phyloP scores from a whole-genome alignment of 2,888 invertebrate genomes.

The Cotesia congregata region DNA sequence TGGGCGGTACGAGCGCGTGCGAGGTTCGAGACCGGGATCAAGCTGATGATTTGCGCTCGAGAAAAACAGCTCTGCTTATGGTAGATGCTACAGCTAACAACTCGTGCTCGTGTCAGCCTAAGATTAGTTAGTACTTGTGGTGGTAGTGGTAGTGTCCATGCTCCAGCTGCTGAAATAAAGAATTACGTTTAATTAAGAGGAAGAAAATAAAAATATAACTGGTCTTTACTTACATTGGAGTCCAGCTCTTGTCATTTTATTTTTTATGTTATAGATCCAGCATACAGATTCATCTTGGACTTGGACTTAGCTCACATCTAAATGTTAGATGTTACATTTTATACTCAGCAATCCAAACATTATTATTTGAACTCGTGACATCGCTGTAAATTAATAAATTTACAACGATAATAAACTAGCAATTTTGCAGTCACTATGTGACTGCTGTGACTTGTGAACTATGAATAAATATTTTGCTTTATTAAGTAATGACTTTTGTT shows the following conservation, averaged over 20 bases:
- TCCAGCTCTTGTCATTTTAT: conserved; percentile 27
- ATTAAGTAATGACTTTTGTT: too few species aligned
- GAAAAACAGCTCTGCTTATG: background rate
- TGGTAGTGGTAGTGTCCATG: conserved; percentile 41
- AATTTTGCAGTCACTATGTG: too few species aligned
- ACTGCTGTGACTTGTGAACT: too few species aligned
- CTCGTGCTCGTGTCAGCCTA: background rate
- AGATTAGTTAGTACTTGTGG: conserved; percentile 8
- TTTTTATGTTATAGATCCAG: background rate
- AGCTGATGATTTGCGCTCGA: background rate
- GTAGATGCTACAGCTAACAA: background rate
- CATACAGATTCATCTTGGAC: background rate
- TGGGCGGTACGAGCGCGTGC: conserved; percentile 33
- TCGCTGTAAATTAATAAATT: too few species aligned
- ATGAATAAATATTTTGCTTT: too few species aligned
- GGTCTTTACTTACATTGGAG: background rate
- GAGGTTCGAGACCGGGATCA: conserved; percentile 24
- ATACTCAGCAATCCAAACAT: too few species aligned
- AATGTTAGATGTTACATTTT: too few species aligned
- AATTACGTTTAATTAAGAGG: conserved; percentile 47
- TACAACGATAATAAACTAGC: too few species aligned
- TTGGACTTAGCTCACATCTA: too few species aligned
- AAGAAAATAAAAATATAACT: conserved; percentile 6
- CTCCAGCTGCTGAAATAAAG: conserved; percentile 45
- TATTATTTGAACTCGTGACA: too few species aligned